Conservation (phyloP, 2,888 invertebrate species). For the Habroteleia sp. region DNA sequence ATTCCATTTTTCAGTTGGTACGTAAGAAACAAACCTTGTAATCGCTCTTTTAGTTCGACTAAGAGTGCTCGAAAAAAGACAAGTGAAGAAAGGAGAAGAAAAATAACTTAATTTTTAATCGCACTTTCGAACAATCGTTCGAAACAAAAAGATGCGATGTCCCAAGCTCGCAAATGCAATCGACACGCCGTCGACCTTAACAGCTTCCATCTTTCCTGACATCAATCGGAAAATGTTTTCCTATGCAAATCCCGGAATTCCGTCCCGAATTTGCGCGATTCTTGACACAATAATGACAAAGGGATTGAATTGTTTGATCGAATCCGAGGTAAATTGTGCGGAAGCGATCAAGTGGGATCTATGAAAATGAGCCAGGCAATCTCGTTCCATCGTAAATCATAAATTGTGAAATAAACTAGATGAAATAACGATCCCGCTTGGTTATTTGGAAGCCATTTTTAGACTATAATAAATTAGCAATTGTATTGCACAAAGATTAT, state of each 20-base stretch:
- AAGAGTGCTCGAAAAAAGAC: too few species aligned
- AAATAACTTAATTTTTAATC: constrained; percentile 37
- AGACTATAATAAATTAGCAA: too few species aligned
- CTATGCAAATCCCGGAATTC: constrained; percentile 39
- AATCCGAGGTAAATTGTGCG: background rate
- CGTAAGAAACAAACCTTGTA: too few species aligned
- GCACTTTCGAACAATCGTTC: constrained; percentile 14
- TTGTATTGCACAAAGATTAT: too few species aligned
- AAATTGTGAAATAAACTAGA: constrained; percentile 5
- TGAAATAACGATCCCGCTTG: constrained; percentile 6
- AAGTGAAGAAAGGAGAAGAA: background rate
- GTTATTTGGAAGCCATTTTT: background rate
- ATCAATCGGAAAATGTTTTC: constrained; percentile 37
- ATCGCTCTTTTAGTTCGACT: too few species aligned
- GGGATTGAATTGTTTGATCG: constrained; percentile 19
- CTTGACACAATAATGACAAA: constrained; percentile 21
- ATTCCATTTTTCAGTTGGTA: too few species aligned
- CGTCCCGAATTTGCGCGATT: constrained; percentile 19
- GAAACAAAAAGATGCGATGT: constrained; percentile 42
- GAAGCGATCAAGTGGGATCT: background rate
- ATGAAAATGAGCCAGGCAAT: background rate
- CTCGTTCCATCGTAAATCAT: constrained; percentile 12
- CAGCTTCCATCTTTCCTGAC: constrained; percentile 40
- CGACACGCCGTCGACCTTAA: constrained; percentile 45
- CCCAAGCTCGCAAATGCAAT: constrained; percentile 41